phyloP scores from a whole-genome alignment of 2,113 vertebrate species.

The Gulo gulo region DNA sequence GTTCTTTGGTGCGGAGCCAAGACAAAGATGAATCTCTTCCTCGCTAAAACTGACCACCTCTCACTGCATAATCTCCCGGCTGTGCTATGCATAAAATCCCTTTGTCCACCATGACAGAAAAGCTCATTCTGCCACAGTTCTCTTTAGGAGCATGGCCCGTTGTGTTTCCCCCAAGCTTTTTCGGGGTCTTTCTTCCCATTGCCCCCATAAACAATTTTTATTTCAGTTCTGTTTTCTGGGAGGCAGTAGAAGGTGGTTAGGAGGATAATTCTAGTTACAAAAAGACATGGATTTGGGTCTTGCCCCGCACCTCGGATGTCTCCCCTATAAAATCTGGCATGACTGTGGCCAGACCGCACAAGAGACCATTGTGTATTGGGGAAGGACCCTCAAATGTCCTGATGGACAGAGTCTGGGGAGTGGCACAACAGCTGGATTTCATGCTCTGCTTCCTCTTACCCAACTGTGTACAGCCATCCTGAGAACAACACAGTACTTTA shows the following conservation, averaged over 20 bases:
- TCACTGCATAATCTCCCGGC: neutral
- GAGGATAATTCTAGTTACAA: neutral
- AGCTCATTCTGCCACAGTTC: neutral
- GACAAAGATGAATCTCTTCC: neutral
- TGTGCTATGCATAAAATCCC: neutral
- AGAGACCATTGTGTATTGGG: neutral
- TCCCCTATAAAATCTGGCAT: neutral
- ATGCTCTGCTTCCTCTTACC: neutral
- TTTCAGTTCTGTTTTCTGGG: neutral
- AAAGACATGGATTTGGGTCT: neutral
- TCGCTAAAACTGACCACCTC: neutral
- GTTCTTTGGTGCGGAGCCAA: neutral
- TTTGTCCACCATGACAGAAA: neutral
- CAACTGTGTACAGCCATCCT: neutral
- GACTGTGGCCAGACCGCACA: neutral
- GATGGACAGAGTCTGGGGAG: neutral
- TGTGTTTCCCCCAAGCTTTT: neutral
- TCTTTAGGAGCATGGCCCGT: neutral
- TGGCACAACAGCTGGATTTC: neutral
- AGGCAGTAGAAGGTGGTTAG: neutral
- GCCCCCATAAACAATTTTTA: neutral
- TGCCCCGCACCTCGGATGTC: neutral
- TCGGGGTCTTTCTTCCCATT: neutral
- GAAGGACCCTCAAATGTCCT: neutral
- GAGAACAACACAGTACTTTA: neutral